Conservation (phyloP, 1,140 invertebrate genomes). For the Oreohelix idahoensis region DNA sequence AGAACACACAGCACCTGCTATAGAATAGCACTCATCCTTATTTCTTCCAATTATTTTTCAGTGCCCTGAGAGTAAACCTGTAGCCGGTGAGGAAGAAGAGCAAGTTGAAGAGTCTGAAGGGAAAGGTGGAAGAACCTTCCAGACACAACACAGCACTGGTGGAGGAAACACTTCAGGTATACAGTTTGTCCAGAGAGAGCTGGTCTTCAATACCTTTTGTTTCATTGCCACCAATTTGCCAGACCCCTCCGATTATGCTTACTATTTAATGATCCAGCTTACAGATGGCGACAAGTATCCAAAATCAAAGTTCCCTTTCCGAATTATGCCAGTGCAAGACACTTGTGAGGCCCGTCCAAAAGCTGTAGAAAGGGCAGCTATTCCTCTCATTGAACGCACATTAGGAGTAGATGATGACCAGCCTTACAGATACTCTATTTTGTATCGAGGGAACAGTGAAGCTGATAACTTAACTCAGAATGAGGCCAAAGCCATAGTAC, state of each 20-base stretch:
- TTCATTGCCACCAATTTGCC: constrained; percentile 22
- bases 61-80: background rate
- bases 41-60: background rate
- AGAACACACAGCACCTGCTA: too few relatives aligned
- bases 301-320: constrained; percentile 6
- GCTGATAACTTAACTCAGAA: background rate
- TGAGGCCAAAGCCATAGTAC: constrained; percentile 4
- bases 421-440: constrained; percentile 16
- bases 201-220: background rate
- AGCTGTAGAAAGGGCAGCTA: constrained; percentile 3
- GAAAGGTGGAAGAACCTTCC: background rate
- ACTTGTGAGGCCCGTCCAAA: constrained; percentile 8
- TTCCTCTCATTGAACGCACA: background rate
- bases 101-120: too few relatives aligned
- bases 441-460: constrained; percentile 17
- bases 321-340: constrained; percentile 30
- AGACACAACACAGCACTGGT: background rate
- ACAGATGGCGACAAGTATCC: background rate
- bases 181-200: constrained; percentile 1
- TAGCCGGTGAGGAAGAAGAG: background rate
- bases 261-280: background rate
- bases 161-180: background rate
- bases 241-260: constrained; percentile 22
- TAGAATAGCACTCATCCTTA: too few relatives aligned
- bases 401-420: constrained; percentile 1